Percentiles rank a stretch among this genome's conserved stretches.
Conservation (phyloP, 2,888 invertebrate genomes). For the Tanypteryx hageni region DNA sequence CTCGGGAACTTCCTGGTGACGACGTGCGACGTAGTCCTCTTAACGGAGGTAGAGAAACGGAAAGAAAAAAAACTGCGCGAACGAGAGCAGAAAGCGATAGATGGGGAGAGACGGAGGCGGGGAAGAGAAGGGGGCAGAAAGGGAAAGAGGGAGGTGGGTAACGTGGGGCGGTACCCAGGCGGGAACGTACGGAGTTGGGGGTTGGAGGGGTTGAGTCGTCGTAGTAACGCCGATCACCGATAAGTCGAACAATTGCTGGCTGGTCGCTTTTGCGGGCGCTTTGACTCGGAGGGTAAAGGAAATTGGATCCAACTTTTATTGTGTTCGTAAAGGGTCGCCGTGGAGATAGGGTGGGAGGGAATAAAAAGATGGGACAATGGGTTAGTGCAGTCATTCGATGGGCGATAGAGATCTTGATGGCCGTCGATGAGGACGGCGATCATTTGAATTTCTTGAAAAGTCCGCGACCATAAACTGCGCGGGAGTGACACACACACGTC, state of each 20-base stretch:
- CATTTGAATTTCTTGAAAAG: conserved; percentile 3
- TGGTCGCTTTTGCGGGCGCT: conserved; percentile 12
- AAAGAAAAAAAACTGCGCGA: no score
- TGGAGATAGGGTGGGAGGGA: neutral
- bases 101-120: neutral
- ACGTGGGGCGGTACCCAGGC: neutral
- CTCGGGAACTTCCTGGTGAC: neutral
- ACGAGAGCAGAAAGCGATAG: neutral
- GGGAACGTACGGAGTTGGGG: neutral
- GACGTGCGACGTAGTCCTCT: neutral
- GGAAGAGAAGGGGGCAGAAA: neutral
- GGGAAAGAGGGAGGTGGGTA: neutral
- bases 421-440: conserved; percentile 29
- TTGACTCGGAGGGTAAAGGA: neutral
- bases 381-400: conserved; percentile 1
- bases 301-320: conserved; percentile 37
- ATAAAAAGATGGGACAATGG: neutral
- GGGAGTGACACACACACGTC: neutral
- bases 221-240: neutral
- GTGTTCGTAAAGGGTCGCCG: neutral
- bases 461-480: neutral
- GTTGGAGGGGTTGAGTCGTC: neutral
- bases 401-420: neutral
- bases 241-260: neutral
- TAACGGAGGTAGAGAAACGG: neutral